Evolutionary conservation across 2,888 invertebrate genomes (phyloP), one percentile per base, ranked within the genome.

Genomic region (Anthophora plumipes): DNA sequence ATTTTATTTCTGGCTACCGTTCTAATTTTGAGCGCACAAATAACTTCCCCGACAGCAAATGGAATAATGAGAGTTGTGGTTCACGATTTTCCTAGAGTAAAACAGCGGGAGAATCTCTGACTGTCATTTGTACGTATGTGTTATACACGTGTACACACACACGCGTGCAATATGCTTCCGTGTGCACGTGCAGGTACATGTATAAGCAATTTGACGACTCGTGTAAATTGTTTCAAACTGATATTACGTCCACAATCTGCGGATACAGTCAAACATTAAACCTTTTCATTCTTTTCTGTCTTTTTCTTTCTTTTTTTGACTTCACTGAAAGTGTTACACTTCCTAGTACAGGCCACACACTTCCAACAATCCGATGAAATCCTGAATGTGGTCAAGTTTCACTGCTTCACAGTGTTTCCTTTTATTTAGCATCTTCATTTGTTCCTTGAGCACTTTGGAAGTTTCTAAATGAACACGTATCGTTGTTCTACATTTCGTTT

Each of bases 21-120:
- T 68, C 57, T 67, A 81, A 83, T 80, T 80, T 77, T 39, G 31
- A 22, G 37, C 59, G 67, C 54, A 46, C 61, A 74, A 82, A 80
- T 83, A 83, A 83, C 70, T 77, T 77, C 67, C n/a, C 60, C 59
- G 52, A n/a, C 59, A 61, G 55, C 63, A 81, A 70, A 74, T 68
- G 71, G 59, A 74, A 70, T 75, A 77, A 80, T 72, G 78, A 71
- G 71, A 63, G 67, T 41, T 25, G 68, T 12, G 77, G 70, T 67
- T 66, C 46, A 50, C 74, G 79, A 75, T 79, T 71, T 72, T 70
- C 77, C 73, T 54, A 46, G 50, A n/a, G 50, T 55, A 76, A 76
- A 76, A 76, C n/a, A n/a, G 75, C 64, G 11, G 46, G 20, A 22
- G 4, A 77, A 67, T 61, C 70, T 77, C 67, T 61, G 43, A 12